Evolutionary conservation across 1,140 invertebrate genomes (phyloP), one percentile per base, ranked within the genome.

Genomic region (Drosophila yakuba): DNA sequence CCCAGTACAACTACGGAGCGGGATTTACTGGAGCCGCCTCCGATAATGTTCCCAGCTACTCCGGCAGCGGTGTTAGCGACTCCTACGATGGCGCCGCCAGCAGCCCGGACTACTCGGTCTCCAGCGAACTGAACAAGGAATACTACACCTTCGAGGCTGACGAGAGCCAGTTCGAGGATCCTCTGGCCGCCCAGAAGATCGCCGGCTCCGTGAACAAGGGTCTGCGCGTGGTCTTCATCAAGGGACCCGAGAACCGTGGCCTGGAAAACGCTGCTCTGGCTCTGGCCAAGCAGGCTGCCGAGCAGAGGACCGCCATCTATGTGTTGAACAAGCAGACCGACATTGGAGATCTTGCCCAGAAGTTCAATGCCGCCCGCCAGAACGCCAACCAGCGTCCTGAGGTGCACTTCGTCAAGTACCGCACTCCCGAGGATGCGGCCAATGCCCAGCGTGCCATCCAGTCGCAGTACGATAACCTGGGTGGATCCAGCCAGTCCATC

Each of bases 381-480:
- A 83, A 76, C 28, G 39, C 62, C 43, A 74, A 86, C 71, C 67
- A 71, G 66, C 78, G 69, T 32, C 90, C 90, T 7, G 90, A 91
- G 69, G 90, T 91, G 3, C 90, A 91, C 67, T 91, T 91, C 50
- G 83, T 91, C 74, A 91, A 91, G 68, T 91, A 91, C 75, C 80
- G 90, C 44, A 91, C 90, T 5, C 86, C 78, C 6, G 83, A 91
- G 73, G 91, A 92, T 66, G 91, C 91, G 15, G 76, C 58, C 48
- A 78, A 90, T 6, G 91, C 91, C 3, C 91, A 92, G 57, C 74
- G 39, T 2, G 77, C 83, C 51, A 92, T 92, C 47, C 84, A 91
- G 38, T 57, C 66, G 1, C 90, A 92, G 64, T 92, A 92, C 47
- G 90, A 92, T 38, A 73, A 85, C 43, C 72, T 92, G 38, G 88